These are phyloP conservation scores for Leucoraja erinaceus DNA, from an alignment of 2,113 vertebrate species.

Conservation along the genomic window DNA sequence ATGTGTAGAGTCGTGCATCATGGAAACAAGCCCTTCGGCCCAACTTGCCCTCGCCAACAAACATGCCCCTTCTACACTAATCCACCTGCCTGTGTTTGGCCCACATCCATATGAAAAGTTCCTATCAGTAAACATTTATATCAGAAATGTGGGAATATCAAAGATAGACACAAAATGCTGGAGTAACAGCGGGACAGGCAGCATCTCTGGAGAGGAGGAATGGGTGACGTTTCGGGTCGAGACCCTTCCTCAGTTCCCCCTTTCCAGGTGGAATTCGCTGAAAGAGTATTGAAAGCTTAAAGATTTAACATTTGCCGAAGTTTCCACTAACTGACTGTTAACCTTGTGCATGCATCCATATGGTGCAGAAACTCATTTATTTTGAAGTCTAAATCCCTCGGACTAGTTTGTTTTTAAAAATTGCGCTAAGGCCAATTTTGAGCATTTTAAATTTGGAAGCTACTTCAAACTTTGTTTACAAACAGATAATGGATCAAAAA, in stretches of 20 bases:
- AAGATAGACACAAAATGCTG: too few species aligned
- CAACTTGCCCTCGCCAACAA: too few species aligned
- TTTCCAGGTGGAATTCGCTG: background rate
- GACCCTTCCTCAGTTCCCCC: background rate
- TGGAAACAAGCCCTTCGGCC: too few species aligned
- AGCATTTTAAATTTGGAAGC: background rate
- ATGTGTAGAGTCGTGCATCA: too few species aligned
- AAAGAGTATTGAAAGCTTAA: background rate
- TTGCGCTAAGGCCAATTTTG: background rate
- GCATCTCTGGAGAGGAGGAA: too few species aligned
- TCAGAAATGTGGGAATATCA: too few species aligned
- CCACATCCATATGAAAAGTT: too few species aligned
- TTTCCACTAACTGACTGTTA: background rate
- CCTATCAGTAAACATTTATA: too few species aligned
- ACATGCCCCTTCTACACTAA: too few species aligned
- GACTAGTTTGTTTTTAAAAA: background rate
- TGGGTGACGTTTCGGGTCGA: too few species aligned
- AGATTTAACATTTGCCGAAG: background rate
- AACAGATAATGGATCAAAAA: background rate
- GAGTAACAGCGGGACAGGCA: too few species aligned
- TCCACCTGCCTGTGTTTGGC: too few species aligned
- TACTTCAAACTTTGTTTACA: background rate
- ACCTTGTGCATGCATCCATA: background rate
- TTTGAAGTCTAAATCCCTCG: background rate
- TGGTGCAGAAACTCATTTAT: background rate